Percentiles rank a stretch among this genome's conserved stretches.
phyloP scores from a whole-genome alignment of 1,140 invertebrate species.

The Drosophila lacteicornis region DNA sequence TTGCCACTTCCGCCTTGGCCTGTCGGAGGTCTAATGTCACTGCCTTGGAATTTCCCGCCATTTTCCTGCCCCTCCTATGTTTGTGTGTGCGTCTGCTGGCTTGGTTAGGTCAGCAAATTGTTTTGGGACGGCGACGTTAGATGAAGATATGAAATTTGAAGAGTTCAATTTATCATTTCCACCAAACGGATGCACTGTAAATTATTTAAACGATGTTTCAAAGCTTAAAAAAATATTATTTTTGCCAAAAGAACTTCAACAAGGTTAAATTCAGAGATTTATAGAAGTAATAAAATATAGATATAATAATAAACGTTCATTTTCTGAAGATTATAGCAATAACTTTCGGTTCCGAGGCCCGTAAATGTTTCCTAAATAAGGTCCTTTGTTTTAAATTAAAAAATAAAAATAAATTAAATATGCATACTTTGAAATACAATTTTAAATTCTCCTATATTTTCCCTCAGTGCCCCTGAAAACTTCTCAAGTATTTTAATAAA shows the following conservation, averaged over 20 bases:
- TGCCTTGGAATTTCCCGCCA: constrained; percentile 25
- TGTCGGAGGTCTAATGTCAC: constrained; percentile 36
- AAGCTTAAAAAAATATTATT: neutral
- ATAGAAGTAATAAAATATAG: too few species aligned
- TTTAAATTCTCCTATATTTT: neutral
- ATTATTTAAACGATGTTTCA: neutral
- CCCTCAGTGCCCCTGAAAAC: neutral
- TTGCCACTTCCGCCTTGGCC: constrained; percentile 32
- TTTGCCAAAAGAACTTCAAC: too few species aligned
- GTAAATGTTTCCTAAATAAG: too few species aligned
- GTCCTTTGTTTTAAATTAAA: too few species aligned
- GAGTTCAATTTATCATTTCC: constrained; percentile 40
- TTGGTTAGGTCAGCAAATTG: constrained; percentile 35
- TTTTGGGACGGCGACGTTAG: constrained; percentile 28
- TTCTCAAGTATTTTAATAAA: constrained; percentile 22
- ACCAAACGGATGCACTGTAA: constrained; percentile 6
- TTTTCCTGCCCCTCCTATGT: too few species aligned
- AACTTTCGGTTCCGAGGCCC: too few species aligned
- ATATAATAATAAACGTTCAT: too few species aligned
- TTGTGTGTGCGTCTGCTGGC: neutral
- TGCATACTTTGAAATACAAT: too few species aligned
- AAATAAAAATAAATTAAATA: too few species aligned
- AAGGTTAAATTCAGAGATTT: too few species aligned
- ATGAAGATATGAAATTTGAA: constrained; percentile 50
- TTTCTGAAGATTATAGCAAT: too few species aligned